These are phyloP conservation scores for Alloscopus bannaensis DNA, from an alignment of 2,888 invertebrate genomes.

Conservation along the genomic window DNA sequence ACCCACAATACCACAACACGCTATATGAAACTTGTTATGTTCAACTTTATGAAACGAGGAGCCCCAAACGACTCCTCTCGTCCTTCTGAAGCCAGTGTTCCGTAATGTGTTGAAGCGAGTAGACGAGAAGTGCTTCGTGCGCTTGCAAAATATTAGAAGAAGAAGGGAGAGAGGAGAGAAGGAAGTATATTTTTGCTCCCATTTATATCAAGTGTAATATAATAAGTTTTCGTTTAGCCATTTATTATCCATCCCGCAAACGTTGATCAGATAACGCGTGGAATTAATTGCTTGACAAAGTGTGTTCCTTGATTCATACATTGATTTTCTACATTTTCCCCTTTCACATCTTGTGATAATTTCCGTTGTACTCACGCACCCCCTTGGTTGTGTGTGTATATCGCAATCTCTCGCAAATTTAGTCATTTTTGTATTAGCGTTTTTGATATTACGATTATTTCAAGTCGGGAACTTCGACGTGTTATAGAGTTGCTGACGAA, in stretches of 20 bases:
- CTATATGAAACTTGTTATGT: no score
- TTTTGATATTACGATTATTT: no score
- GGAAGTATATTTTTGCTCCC: conserved; percentile 52
- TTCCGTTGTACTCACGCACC: no score
- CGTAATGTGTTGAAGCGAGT: conserved; percentile 52
- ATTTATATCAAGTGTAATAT: conserved; percentile 17
- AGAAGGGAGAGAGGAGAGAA: conserved; percentile 17
- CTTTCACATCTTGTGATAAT: no score
- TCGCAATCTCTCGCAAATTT: no score
- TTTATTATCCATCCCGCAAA: conserved; percentile 13
- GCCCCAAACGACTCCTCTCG: no score
- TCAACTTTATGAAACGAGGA: no score
- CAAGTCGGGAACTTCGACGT: no score
- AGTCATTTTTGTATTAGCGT: neutral
- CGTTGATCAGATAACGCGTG: neutral
- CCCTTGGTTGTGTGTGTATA: no score
- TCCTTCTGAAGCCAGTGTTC: no score
- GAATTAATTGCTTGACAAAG: conserved; percentile 37
- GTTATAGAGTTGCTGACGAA: no score
- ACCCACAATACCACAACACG: no score
- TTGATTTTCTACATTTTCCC: conserved; percentile 7
- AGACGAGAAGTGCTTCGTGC: conserved; percentile 48
- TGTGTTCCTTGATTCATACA: conserved; percentile 33
- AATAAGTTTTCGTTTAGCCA: conserved; percentile 9
- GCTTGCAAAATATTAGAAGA: conserved; percentile 14